These are phyloP conservation scores for Micrasema longulum DNA, from an alignment of 1,140 invertebrate genomes.

Conservation along the genomic window DNA sequence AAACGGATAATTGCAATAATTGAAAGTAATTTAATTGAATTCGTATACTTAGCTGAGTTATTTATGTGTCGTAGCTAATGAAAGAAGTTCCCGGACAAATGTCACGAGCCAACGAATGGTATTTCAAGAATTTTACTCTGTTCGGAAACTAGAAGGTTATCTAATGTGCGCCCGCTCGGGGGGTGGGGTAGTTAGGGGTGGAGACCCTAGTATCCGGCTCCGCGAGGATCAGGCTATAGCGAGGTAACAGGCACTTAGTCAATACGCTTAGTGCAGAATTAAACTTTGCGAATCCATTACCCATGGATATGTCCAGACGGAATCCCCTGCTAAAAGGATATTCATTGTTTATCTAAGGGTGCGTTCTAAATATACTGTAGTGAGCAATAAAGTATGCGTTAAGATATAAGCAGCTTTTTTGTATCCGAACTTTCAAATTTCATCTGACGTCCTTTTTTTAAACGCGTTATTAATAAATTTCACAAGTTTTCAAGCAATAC, in stretches of 20 bases:
- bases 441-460: no score
- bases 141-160: slow-evolving; percentile 32
- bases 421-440: no score
- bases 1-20: neutral
- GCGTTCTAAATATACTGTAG: no score
- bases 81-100: slow-evolving; percentile 35
- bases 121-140: slow-evolving; percentile 33
- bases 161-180: slow-evolving; percentile 7
- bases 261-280: neutral
- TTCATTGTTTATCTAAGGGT: no score
- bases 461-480: no score
- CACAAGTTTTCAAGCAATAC: no score
- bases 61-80: slow-evolving; percentile 29
- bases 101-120: slow-evolving; percentile 18
- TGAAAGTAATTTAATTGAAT: neutral
- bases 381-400: no score
- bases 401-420: no score
- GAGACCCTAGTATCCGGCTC: neutral
- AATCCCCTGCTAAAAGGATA: no score
- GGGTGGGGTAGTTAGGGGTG: neutral
- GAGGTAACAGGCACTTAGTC: slow-evolving; percentile 13
- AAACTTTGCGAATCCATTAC: no score
- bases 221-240: neutral
- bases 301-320: no score
- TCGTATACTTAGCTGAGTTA: neutral